These are phyloP conservation scores for Drosophila insularis DNA, from an alignment of 1,140 invertebrate genomes.

Conservation along the genomic window DNA sequence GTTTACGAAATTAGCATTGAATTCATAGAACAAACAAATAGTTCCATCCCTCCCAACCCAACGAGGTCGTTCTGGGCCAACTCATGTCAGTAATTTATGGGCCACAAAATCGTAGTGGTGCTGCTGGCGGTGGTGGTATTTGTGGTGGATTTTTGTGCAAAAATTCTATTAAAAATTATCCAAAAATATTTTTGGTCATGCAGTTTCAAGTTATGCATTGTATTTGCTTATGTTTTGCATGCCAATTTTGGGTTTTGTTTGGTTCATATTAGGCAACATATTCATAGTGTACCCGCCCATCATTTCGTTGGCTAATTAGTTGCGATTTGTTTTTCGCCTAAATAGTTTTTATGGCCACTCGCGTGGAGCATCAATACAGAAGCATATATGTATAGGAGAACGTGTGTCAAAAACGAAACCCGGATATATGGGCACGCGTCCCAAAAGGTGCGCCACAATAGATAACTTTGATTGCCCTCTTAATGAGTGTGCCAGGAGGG, in stretches of 20 bases:
- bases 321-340: conserved; percentile 58
- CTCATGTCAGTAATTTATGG: conserved; percentile 73
- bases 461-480: conserved; percentile 6
- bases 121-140: conserved; percentile 27
- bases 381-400: not conserved
- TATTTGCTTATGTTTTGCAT: conserved; percentile 33
- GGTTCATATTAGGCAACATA: conserved; percentile 36
- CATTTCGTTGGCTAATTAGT: conserved; percentile 65
- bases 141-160: conserved; percentile 34
- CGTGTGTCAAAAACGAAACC: conserved; percentile 4
- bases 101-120: conserved; percentile 56
- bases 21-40: conserved; percentile 36
- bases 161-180: conserved; percentile 42
- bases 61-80: conserved; percentile 79
- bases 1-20: conserved; percentile 68
- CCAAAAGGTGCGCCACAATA: conserved; percentile 32
- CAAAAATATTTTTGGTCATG: conserved; percentile 38
- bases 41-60: conserved; percentile 5
- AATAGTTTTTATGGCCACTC: conserved; percentile 51
- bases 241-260: conserved; percentile 61
- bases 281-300: conserved; percentile 47
- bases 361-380: conserved; percentile 20
- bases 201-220: conserved; percentile 29
- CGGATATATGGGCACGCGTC: conserved; percentile 49
- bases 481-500: conserved; percentile 28